Conservation (phyloP, 2,888 invertebrate species). For the Zootermopsis nevadensis region DNA sequence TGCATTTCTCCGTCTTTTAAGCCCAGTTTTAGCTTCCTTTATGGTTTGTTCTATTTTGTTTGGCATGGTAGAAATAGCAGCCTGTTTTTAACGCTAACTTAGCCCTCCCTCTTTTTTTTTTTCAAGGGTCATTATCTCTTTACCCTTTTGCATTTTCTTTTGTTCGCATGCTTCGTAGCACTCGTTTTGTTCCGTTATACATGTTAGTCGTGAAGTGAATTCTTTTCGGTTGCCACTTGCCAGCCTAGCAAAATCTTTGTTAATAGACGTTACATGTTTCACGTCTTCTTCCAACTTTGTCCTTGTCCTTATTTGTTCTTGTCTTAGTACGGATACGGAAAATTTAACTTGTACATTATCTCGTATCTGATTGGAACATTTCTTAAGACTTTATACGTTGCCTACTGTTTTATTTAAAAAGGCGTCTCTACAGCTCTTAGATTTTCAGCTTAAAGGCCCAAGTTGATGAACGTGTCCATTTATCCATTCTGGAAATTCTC, state of each 20-base stretch:
- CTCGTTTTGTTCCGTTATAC: not conserved
- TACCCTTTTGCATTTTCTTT: not conserved
- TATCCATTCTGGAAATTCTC: no score
- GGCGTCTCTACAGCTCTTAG: not conserved
- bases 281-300: not conserved
- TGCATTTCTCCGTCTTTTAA: not conserved
- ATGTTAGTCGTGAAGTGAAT: not conserved
- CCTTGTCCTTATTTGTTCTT: not conserved
- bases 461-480: not conserved
- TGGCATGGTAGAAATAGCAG: not conserved
- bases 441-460: not conserved
- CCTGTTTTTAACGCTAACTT: not conserved
- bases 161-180: not conserved
- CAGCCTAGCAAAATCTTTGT: not conserved
- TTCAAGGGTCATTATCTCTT: constrained; percentile 1
- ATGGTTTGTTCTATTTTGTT: not conserved
- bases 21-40: not conserved
- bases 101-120: not conserved
- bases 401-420: no score
- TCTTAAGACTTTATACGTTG: not conserved
- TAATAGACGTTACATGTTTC: not conserved
- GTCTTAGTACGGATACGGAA: not conserved
- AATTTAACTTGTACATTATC: not conserved
- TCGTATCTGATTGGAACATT: not conserved
- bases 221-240: not conserved